phyloP scores from a whole-genome alignment of 2,888 invertebrate species.

The Clostera curtula region DNA sequence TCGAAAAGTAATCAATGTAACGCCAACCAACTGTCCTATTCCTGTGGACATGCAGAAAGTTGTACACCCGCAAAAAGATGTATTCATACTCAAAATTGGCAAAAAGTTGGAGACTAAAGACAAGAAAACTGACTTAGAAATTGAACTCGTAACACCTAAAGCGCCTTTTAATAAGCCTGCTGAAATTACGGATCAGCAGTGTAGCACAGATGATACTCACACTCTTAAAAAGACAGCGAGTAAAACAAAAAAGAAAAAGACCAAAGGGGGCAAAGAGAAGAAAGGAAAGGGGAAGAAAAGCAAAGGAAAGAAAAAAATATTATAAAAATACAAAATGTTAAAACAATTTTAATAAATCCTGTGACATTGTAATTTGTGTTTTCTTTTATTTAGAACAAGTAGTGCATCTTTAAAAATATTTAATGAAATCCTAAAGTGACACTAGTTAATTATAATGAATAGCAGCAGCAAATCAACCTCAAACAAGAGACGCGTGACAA shows the following conservation, averaged over 20 bases:
- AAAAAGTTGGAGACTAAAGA: slow-evolving; percentile 63
- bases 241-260: slow-evolving; percentile 21
- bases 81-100: slow-evolving; percentile 65
- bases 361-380: too few relatives aligned
- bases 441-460: too few relatives aligned
- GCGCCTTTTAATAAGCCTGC: slow-evolving; percentile 28
- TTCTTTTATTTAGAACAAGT: too few relatives aligned
- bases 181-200: slow-evolving; percentile 40
- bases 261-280: slow-evolving; percentile 19
- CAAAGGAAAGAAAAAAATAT: slow-evolving; percentile 19
- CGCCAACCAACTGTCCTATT: slow-evolving; percentile 55
- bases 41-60: slow-evolving; percentile 57
- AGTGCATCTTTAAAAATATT: too few relatives aligned
- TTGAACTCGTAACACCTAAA: slow-evolving; percentile 63
- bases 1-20: slow-evolving; percentile 49
- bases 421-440: too few relatives aligned
- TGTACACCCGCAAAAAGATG: slow-evolving; percentile 52
- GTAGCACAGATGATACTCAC: too few relatives aligned
- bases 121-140: slow-evolving; percentile 64
- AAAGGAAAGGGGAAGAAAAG: slow-evolving; percentile 20
- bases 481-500: too few relatives aligned
- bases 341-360: too few relatives aligned
- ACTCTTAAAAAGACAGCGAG: too few relatives aligned
- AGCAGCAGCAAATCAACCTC: too few relatives aligned
- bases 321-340: slow-evolving; percentile 23